These are phyloP conservation scores for Scolopax mira DNA, from an alignment of 2,113 vertebrate species.

Conservation along the genomic window DNA sequence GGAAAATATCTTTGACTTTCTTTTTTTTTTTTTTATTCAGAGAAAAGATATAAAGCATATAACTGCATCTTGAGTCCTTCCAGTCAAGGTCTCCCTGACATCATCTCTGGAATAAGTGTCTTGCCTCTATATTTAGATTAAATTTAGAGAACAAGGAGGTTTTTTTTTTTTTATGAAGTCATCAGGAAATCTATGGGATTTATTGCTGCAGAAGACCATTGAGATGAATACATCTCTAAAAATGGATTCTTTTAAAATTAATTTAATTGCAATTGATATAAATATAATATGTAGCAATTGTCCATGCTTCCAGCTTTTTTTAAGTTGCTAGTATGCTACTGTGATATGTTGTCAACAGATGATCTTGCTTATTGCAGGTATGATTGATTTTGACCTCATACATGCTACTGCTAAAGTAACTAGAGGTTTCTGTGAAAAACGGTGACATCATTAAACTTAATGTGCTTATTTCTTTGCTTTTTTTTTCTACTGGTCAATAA, in stretches of 20 bases:
- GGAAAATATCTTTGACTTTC: background rate
- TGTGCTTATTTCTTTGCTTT: background rate
- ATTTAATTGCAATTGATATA: background rate
- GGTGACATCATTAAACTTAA: background rate
- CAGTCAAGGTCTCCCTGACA: background rate
- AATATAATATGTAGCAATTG: background rate
- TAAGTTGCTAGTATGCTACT: background rate
- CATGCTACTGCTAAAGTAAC: background rate
- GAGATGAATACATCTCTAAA: background rate
- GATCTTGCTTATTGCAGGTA: background rate
- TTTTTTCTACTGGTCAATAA: background rate
- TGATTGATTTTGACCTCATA: background rate
- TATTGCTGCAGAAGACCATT: background rate
- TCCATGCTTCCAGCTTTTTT: background rate
- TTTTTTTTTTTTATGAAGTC: background rate
- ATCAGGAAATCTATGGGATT: background rate
- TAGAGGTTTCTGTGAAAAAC: background rate
- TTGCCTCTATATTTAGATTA: background rate
- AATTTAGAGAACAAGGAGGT: background rate
- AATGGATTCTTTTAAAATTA: background rate
- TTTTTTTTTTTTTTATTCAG: background rate
- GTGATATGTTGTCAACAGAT: background rate
- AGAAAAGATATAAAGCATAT: background rate
- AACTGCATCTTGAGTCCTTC: background rate
- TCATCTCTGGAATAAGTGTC: background rate